Evolutionary conservation across 2,888 invertebrate species (phyloP), one percentile per base, ranked within the genome.

Genomic region (Trichogramma dendrolimi): DNA sequence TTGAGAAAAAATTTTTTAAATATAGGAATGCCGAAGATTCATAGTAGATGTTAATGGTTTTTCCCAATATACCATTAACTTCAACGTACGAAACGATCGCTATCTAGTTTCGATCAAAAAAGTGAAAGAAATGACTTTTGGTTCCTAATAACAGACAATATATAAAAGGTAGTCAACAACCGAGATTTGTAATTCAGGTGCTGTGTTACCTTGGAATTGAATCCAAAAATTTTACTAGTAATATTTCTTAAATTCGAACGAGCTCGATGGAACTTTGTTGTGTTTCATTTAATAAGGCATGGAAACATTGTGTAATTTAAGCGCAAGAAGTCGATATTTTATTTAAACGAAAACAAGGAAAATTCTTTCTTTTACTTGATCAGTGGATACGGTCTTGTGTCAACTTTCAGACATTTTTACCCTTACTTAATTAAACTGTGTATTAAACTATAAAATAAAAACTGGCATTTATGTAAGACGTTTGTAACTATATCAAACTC

Each of bases 21-120:
- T 68, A 70, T 74, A 75, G 74, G 73, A 75, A 73, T 74, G 74
- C 72, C 70, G 70, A 73, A 72, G 72, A 70, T 71, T 73, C 71
- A 69, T 71, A 71, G 67, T 69, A 70, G 61, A 65, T 70, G 70
- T 69, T 70, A 70, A 70, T 27, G 27, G 27, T 69, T 69, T 68
- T 66, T 68, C 69, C 67, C 27, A 27, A 27, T 27, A 27, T 27
- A 27, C 27, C 69, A 61, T 66, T 66, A 66, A 63, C 63, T 66
- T 66, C 64, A 64, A 50, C 63, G 61, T 66, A 66, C 62, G 66
- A 66, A 66, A 66, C 64, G 64, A 66, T 61, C 61, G 60, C 63
- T 66, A 66, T 66, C 64, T 66, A 66, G 66, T 66, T 63, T 63
- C 64, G 60, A 66, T 66, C 66, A 62, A 64, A 66, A 62, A 66